Evolutionary conservation across 2,888 invertebrate genomes (phyloP).

Genomic region (Tipula lateralis): DNA sequence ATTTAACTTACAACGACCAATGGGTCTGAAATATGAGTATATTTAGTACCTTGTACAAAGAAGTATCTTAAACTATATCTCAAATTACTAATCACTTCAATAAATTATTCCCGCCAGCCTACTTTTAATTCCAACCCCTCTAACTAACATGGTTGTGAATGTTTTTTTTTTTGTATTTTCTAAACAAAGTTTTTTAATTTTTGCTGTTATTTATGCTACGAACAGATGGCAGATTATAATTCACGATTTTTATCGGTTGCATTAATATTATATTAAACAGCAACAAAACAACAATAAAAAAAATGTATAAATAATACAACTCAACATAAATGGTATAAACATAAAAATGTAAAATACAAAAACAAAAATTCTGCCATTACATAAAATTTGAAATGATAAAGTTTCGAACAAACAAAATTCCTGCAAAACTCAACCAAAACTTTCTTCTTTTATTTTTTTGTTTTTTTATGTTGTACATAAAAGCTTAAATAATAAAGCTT

Average conservation of each 20-base stretch:
- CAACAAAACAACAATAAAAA: not conserved
- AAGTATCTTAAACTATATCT: no score
- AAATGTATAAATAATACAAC: not conserved
- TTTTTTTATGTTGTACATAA: not conserved
- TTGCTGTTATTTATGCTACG: not conserved
- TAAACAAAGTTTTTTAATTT: not conserved
- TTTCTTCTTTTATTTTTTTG: not conserved
- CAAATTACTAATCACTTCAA: no score
- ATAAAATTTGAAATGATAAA: not conserved
- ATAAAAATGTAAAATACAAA: not conserved
- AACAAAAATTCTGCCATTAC: not conserved
- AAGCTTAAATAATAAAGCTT: conserved; percentile 1
- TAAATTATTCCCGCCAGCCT: no score
- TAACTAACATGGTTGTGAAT: not conserved
- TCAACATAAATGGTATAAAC: not conserved
- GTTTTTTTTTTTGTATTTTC: no score
- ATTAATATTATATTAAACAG: not conserved
- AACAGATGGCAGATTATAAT: not conserved
- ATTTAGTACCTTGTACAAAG: no score
- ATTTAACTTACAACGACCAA: no score
- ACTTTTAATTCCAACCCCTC: no score
- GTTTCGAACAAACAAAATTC: not conserved
- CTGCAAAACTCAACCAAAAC: not conserved
- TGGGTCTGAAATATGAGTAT: no score
- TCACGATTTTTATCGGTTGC: not conserved